phyloP scores from a whole-genome alignment of 2,113 vertebrate species.

The Rhinolophus sinicus region DNA sequence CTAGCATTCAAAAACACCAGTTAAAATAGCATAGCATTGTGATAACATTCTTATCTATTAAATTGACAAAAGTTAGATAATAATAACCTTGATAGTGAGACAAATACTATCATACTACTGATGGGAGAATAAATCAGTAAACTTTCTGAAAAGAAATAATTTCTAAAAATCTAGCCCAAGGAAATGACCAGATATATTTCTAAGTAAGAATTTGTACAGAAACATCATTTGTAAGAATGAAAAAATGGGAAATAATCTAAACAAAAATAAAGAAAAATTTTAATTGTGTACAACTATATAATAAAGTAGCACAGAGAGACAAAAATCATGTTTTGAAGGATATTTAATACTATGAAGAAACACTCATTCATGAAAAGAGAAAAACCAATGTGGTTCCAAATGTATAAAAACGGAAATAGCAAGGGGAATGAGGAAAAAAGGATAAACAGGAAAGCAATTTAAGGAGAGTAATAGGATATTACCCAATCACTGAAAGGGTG shows the following conservation, averaged over 20 bases:
- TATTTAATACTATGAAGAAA: not conserved
- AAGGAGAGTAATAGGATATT: not conserved
- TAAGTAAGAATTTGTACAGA: constrained; percentile 1
- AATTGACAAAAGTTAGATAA: not conserved
- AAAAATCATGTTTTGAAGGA: not conserved
- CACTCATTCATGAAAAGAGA: not conserved
- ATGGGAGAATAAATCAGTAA: constrained; percentile 3
- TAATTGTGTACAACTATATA: not conserved
- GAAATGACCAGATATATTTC: not conserved
- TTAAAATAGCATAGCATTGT: not conserved
- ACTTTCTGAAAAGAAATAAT: not conserved
- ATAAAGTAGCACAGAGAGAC: not conserved
- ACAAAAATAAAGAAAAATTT: not conserved
- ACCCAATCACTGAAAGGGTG: not conserved
- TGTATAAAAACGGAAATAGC: not conserved
- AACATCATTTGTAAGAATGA: not conserved
- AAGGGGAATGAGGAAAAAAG: not conserved
- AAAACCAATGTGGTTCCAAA: not conserved
- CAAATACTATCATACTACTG: not conserved
- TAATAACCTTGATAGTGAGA: not conserved
- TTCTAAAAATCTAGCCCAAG: not conserved
- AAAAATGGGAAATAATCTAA: not conserved
- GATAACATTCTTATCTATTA: not conserved
- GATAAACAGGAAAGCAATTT: not conserved
- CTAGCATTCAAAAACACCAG: constrained; percentile 11